Percentiles rank a stretch among this genome's conserved stretches.
Evolutionary conservation across 1,140 invertebrate species (phyloP).

Genomic region (Tetramorium simillimum): DNA sequence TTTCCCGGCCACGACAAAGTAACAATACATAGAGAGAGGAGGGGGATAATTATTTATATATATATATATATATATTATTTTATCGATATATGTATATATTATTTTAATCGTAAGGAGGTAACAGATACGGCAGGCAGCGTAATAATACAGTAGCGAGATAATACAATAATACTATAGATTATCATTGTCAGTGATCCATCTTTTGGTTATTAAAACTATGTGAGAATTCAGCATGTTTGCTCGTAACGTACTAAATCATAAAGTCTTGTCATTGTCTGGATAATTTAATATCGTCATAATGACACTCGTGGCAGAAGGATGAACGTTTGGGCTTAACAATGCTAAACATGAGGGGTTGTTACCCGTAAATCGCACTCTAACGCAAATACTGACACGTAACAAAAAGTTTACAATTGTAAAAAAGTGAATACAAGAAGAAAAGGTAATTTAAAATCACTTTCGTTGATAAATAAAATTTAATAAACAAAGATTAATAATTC

Average conservation of each 20-base stretch:
- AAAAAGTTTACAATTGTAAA: conserved; percentile 26
- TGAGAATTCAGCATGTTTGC: conserved; percentile 39
- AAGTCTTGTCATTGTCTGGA: conserved; percentile 66
- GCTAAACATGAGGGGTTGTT: conserved; percentile 59
- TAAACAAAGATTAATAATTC: background rate
- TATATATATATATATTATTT: no score
- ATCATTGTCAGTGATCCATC: conserved; percentile 26
- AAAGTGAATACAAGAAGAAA: conserved; percentile 45
- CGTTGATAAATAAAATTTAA: background rate
- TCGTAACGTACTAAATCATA: conserved; percentile 43
- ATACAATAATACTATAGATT: conserved; percentile 2
- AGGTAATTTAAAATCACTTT: background rate
- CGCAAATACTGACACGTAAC: conserved; percentile 41
- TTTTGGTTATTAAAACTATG: conserved; percentile 58
- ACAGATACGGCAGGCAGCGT: background rate
- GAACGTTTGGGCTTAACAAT: conserved; percentile 24
- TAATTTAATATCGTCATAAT: conserved; percentile 71
- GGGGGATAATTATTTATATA: background rate
- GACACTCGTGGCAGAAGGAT: conserved; percentile 33
- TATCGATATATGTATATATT: no score
- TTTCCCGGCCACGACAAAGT: background rate
- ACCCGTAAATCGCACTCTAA: conserved; percentile 68
- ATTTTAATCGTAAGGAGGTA: background rate
- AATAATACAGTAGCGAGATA: background rate
- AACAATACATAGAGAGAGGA: background rate